phyloP scores from a whole-genome alignment of 2,113 vertebrate genomes.

The Eublepharis macularius region DNA sequence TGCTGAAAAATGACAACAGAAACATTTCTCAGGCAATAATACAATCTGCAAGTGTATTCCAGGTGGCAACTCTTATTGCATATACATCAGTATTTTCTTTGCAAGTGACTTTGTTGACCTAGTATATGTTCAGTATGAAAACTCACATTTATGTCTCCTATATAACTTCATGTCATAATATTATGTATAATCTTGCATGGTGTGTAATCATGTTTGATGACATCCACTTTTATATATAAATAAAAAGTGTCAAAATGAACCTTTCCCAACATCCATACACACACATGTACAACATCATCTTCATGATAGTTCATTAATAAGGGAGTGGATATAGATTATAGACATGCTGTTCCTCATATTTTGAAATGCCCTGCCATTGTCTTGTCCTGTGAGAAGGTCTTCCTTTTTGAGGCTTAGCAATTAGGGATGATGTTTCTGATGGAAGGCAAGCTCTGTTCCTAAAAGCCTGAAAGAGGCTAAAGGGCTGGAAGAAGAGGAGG shows the following conservation, averaged over 20 bases:
- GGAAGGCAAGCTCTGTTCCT: slow-evolving; percentile 13
- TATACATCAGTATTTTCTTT: too few species aligned
- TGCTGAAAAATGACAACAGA: too few species aligned
- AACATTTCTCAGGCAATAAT: too few species aligned
- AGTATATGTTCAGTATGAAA: too few species aligned
- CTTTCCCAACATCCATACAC: not conserved
- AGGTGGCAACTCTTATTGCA: too few species aligned
- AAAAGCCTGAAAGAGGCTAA: slow-evolving; percentile 44
- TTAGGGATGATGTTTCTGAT: slow-evolving; percentile 38
- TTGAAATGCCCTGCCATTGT: not conserved
- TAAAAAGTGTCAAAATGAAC: not conserved
- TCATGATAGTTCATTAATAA: not conserved
- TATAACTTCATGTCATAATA: too few species aligned
- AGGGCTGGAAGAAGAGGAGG: slow-evolving; percentile 52
- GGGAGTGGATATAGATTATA: not conserved
- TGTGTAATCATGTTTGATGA: not conserved
- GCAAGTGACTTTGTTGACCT: too few species aligned
- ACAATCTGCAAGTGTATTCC: too few species aligned
- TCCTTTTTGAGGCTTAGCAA: slow-evolving; percentile 16
- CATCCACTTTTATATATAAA: not conserved
- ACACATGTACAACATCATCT: not conserved
- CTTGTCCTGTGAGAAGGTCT: not conserved
- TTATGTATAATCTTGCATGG: not conserved
- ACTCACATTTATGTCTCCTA: too few species aligned
- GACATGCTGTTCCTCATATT: not conserved